Evolutionary conservation across 2,797 vertebrate genomes (phyloP).

Genomic region (Todus mexicanus): DNA sequence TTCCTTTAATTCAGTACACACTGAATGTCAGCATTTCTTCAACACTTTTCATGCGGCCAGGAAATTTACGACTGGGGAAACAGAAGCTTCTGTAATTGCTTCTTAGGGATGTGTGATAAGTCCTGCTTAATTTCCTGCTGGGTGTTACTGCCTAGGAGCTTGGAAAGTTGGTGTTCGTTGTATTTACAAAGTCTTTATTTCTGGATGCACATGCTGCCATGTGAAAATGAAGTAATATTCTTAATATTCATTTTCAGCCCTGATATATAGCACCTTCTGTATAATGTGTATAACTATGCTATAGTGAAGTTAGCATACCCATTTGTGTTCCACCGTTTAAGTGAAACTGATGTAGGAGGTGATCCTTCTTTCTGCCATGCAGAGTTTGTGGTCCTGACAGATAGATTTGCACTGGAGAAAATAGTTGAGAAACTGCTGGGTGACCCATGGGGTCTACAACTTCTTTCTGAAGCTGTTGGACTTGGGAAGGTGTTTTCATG

Average conservation of each 20-base stretch:
- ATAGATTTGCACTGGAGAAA: background rate
- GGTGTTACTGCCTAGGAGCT: background rate
- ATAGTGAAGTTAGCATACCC: background rate
- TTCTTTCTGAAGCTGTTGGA: background rate
- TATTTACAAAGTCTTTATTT: background rate
- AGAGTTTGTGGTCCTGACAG: background rate
- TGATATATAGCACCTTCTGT: background rate
- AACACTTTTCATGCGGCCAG: background rate
- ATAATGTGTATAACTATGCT: background rate
- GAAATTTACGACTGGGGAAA: slow-evolving; percentile 24
- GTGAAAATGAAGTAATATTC: background rate
- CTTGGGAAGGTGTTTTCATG: background rate
- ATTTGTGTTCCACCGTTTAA: background rate
- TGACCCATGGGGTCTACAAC: background rate
- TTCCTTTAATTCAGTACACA: background rate
- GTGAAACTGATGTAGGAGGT: background rate
- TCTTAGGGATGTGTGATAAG: slow-evolving; percentile 21
- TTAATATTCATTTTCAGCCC: background rate
- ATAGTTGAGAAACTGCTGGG: background rate
- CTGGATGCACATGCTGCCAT: background rate
- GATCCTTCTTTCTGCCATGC: background rate
- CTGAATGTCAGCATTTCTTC: background rate
- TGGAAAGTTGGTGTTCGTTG: background rate
- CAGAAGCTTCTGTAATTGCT: slow-evolving; percentile 35
- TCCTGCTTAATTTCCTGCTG: slow-evolving; percentile 46